phyloP scores from a whole-genome alignment of 2,113 vertebrate species.

The Notothenia rossii region DNA sequence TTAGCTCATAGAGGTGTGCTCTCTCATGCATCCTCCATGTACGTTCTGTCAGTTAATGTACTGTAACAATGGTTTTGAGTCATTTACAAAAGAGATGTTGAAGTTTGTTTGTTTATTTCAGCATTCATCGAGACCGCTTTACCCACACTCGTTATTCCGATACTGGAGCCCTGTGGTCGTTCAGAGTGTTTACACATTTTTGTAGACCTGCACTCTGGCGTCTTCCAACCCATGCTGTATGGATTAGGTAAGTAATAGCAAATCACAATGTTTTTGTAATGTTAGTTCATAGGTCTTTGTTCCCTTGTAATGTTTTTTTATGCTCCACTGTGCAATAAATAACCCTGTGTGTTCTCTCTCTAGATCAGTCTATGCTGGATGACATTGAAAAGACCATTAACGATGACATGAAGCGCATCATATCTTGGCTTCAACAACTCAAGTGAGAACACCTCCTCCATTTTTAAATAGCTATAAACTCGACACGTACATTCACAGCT shows the following conservation, averaged over 20 bases:
- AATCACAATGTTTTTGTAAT: neutral
- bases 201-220: slow-evolving; percentile 98
- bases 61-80: neutral
- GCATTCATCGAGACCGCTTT: slow-evolving; percentile 96
- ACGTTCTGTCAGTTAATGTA: neutral
- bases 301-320: neutral
- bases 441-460: slow-evolving; percentile 85
- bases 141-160: slow-evolving; percentile 95
- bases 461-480: neutral
- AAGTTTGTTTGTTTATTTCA: slow-evolving; percentile 66
- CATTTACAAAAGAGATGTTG: neutral
- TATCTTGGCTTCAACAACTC: slow-evolving; percentile 95
- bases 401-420: slow-evolving; percentile 96
- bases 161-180: slow-evolving; percentile 95
- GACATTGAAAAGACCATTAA: slow-evolving; percentile 97
- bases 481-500: neutral
- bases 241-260: slow-evolving; percentile 89
- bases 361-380: slow-evolving; percentile 94
- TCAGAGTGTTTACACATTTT: slow-evolving; percentile 98
- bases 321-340: neutral
- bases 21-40: neutral
- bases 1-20: neutral
- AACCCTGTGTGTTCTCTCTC: slow-evolving; percentile 33
- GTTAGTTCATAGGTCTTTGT: neutral
- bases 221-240: slow-evolving; percentile 98